phyloP scores from a whole-genome alignment of 2,888 invertebrate genomes.

The Dicranocentrus wangi region DNA sequence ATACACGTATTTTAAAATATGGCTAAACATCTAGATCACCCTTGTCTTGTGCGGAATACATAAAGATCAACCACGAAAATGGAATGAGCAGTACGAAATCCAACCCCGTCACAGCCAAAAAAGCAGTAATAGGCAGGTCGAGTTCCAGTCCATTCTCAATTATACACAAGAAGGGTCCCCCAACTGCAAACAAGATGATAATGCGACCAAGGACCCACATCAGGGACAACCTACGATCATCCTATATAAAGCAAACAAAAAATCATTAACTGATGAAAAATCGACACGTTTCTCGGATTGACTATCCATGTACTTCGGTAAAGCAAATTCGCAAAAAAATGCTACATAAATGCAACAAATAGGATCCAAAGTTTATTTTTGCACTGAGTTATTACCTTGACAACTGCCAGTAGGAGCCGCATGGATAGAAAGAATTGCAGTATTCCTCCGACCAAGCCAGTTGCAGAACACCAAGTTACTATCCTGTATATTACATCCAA shows the following conservation, averaged over 20 bases:
- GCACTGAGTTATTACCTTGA: slow-evolving; percentile 54
- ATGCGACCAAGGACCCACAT: slow-evolving; percentile 71
- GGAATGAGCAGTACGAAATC: slow-evolving; percentile 71
- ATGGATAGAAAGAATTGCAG: slow-evolving; percentile 71
- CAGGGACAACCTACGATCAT: slow-evolving; percentile 68
- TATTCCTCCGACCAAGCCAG: slow-evolving; percentile 70
- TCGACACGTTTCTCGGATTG: not conserved
- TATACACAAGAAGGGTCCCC: slow-evolving; percentile 71
- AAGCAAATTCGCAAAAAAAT: not conserved
- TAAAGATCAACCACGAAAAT: slow-evolving; percentile 69
- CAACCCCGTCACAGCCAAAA: slow-evolving; percentile 69
- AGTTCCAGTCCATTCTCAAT: slow-evolving; percentile 72
- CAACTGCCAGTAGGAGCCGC: slow-evolving; percentile 69
- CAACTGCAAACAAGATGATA: slow-evolving; percentile 69
- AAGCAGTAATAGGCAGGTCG: slow-evolving; percentile 63
- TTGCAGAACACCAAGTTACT: slow-evolving; percentile 69
- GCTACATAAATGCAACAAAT: too few species aligned
- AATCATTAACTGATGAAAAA: slow-evolving; percentile 10
- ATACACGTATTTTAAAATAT: not conserved
- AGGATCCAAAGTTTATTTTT: too few species aligned
- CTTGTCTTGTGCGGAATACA: slow-evolving; percentile 50
- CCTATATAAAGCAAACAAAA: slow-evolving; percentile 66
- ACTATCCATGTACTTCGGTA: not conserved
- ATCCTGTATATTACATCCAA: slow-evolving; percentile 72
- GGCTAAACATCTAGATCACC: slow-evolving; percentile 24